Percentiles rank a stretch among this genome's conserved stretches.
Evolutionary conservation across 2,797 vertebrate species (phyloP).

Genomic region (Eurystomus glaucurus): DNA sequence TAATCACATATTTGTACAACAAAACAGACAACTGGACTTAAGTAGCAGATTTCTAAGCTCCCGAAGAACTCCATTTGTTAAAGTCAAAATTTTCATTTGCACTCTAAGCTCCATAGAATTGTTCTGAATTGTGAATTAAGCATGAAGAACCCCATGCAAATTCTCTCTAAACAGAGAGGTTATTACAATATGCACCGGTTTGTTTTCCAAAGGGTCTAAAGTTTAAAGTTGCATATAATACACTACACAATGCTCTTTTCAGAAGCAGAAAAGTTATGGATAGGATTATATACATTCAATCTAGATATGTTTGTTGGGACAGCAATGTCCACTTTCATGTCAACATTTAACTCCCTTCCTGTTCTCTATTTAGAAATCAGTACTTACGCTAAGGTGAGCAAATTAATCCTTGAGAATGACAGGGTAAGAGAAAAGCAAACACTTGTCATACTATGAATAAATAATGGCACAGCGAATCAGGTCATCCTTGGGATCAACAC

Average conservation of each 20-base stretch:
- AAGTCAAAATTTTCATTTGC: background rate
- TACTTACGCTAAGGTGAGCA: background rate
- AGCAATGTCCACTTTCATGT: background rate
- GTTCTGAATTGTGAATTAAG: background rate
- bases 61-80: background rate
- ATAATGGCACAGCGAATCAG: background rate
- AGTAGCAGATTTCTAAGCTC: background rate
- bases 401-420: background rate
- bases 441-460: background rate
- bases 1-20: background rate
- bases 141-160: background rate
- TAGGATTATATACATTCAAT: background rate
- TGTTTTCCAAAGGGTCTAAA: background rate
- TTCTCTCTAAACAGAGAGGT: background rate
- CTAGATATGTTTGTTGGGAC: background rate
- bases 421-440: background rate
- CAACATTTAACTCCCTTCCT: background rate
- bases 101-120: background rate
- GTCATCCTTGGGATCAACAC: background rate
- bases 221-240: background rate
- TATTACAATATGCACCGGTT: background rate
- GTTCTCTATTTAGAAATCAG: background rate
- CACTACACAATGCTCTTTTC: background rate
- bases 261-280: background rate
- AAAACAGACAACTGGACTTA: background rate